Percentiles rank a stretch among this genome's conserved stretches.
Conservation (phyloP, 2,113 vertebrate genomes). For the Ailuropoda melanoleuca region DNA sequence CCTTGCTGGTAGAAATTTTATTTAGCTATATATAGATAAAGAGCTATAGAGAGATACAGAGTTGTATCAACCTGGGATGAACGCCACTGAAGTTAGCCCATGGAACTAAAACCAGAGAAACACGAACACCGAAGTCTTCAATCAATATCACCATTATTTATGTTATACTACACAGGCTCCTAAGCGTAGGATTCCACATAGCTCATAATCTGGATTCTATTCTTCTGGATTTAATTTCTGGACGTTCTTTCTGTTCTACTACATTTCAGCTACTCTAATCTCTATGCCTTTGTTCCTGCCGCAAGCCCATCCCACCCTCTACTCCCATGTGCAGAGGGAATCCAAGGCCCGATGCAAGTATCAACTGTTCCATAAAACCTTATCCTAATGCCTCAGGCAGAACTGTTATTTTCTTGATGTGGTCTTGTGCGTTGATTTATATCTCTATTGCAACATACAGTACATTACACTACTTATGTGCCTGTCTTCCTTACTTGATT, state of each 20-base stretch:
- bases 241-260: not conserved
- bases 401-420: not conserved
- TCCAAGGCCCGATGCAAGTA: not conserved
- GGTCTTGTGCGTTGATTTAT: not conserved
- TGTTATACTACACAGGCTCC: not conserved
- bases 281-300: not conserved
- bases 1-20: constrained; percentile 4
- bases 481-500: not conserved
- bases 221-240: not conserved
- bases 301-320: not conserved
- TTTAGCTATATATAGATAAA: not conserved
- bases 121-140: not conserved
- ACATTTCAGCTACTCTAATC: not conserved
- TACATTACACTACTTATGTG: not conserved
- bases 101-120: constrained; percentile 13
- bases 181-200: not conserved
- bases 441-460: not conserved
- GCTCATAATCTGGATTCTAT: not conserved
- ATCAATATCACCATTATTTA: not conserved
- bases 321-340: not conserved
- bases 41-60: not conserved
- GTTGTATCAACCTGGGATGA: not conserved
- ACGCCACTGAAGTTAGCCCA: not conserved
- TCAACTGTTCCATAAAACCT: not conserved
- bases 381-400: not conserved